Evolutionary conservation across 2,888 invertebrate genomes (phyloP), one percentile per base, ranked within the genome.

Genomic region (Sarcophaga variegata): DNA sequence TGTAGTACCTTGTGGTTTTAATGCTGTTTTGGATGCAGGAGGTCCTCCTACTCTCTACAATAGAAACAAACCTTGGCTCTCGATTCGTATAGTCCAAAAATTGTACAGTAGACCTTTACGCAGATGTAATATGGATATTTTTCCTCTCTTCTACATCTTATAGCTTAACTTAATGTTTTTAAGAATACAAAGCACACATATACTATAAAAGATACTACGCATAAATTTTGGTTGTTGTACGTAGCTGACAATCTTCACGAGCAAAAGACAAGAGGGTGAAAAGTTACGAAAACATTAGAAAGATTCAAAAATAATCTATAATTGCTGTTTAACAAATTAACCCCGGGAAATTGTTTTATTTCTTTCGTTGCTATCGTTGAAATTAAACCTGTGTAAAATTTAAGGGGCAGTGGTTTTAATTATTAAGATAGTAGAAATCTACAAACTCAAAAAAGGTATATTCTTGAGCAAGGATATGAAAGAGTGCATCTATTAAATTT

Each of bases 361-460:
- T 85, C 77, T 64, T 80, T 86, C 86, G 20, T 70, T 63, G 17
- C 20, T 81, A 47, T 37, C 63, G 79, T 63, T 67, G 85, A 87
- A 88, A 88, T 86, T 78, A 84, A 84, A 87, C 72, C 64, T 63
- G 27, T 62, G 70, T 80, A 71, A 81, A 69, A 82, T 86, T 74
- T 82, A 88, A 87, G 86, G 71, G 71, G 60, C 81, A 81, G 77
- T 60, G 72, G 71, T 82, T 82, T 45, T 79, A 49, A 66, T 66
- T 80, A 81, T 74, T 77, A 81, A 70, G 47, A 71, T 62, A 49
- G 63, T 71, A 60, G 62, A 22, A 6, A 12, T 45, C 11, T 25
- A 54, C 66, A 66, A 17, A 27, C 12, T 11, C 8, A n/a, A 47
- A 22, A 22, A 22, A 69, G 17, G 12, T 45, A 67, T 49, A 67